Conservation (phyloP, 2,113 vertebrate species). For the Megaptera novaeangliae region DNA sequence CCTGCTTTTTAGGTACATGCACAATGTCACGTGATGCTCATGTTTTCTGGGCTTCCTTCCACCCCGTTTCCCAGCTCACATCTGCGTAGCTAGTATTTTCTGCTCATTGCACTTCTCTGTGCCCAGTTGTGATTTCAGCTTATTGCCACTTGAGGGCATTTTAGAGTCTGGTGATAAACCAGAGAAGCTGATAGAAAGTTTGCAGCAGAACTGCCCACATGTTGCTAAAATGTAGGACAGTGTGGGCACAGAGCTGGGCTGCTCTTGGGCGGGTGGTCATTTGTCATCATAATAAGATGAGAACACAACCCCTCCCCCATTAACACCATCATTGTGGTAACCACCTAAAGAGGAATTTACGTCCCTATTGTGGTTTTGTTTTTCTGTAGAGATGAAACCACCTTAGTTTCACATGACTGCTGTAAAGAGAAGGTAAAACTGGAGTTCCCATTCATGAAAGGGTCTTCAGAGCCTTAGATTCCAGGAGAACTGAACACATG, state of each 20-base stretch:
- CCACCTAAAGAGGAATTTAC: not conserved
- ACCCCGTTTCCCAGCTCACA: not conserved
- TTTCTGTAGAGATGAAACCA: not conserved
- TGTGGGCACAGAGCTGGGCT: not conserved
- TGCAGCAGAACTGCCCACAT: not conserved
- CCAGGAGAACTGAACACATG: not conserved
- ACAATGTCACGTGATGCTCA: rapidly evolving
- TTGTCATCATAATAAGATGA: not conserved
- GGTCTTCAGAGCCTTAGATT: not conserved
- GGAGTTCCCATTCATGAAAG: not conserved
- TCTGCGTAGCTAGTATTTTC: not conserved
- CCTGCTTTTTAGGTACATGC: not conserved
- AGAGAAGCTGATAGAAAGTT: not conserved
- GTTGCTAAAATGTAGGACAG: not conserved
- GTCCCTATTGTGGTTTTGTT: not conserved
- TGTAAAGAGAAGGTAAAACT: not conserved
- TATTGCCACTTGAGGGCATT: constrained; percentile 54
- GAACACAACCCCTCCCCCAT: rapidly evolving
- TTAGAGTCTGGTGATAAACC: not conserved
- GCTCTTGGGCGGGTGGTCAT: not conserved
- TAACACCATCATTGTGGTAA: not conserved
- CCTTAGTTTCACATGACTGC: not conserved
- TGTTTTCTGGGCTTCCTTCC: not conserved
- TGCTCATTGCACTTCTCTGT: not conserved
- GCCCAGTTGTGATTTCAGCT: constrained; percentile 36